Evolutionary conservation across 2,113 vertebrate genomes (phyloP).

Genomic region (Synodontis membranacea): DNA sequence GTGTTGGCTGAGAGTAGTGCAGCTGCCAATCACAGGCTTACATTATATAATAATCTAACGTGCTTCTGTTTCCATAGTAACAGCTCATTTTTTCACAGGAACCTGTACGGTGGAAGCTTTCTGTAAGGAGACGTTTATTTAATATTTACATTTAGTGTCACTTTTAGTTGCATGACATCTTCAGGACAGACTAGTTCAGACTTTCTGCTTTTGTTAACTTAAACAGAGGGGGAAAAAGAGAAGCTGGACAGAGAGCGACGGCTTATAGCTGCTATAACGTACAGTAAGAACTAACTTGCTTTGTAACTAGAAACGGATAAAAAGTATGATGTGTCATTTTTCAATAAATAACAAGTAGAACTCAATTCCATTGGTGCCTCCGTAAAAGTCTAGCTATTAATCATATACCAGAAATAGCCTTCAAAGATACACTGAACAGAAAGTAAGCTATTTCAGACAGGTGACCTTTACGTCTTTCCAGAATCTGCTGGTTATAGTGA

Average conservation of each 20-base stretch:
- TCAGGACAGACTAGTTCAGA: no score
- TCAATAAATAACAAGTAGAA: neutral
- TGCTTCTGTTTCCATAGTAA: neutral
- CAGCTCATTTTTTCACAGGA: neutral
- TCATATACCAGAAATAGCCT: neutral
- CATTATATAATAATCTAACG: neutral
- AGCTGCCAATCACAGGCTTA: neutral
- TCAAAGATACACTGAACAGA: neutral
- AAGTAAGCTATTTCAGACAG: neutral
- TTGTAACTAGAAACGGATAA: neutral
- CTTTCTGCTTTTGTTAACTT: neutral
- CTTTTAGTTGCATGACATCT: neutral
- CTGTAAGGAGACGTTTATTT: no score
- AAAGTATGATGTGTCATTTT: neutral
- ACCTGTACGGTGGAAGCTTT: no score
- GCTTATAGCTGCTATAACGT: neutral
- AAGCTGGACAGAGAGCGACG: neutral
- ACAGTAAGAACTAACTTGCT: neutral
- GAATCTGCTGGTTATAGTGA: neutral
- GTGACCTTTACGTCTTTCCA: neutral
- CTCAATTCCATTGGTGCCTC: neutral
- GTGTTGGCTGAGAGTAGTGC: neutral
- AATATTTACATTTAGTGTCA: no score
- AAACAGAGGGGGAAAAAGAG: neutral
- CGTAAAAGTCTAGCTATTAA: neutral